Evolutionary conservation across 2,888 invertebrate species (phyloP), one percentile per base, ranked within the genome.

Genomic region (Cataglyphis cursor): DNA sequence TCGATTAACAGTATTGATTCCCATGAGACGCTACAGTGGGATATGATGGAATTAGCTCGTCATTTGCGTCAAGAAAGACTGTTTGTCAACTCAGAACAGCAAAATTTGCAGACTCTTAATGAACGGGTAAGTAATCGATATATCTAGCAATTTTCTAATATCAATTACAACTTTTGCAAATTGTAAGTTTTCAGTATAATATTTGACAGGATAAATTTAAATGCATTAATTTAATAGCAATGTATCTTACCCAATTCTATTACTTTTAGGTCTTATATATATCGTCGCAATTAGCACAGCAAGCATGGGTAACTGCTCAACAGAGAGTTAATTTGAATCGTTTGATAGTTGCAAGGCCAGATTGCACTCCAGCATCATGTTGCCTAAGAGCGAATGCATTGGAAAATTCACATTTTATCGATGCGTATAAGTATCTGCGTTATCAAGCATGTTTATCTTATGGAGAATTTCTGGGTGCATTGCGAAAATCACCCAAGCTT

Each of bases 231-330:
- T 35, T 44, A n/a, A 12, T 1, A 35, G 10, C 21, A n/a, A 38
- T 24, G 5, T 21, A 24, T 28, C 3, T 70, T 12, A 61, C 2
- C 44, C 9, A 28, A n/a, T 35, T 28, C 15, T 28, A 28, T 78
- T 82, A 9, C 59, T 66, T 88, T 66, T 75, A 96, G 96, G 96
- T 96, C 28, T 92, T 95, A 70, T 95, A 95, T 82, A 95, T 96
- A 73, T 96, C 96, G 0, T 96, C 96, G 86, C 95, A 96, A 83
- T 94, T 97, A 65, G 96, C 96, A 38, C 97, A 98, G 95, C 96
- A 97, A 84, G 97, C 98, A 51, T 99, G 99, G 98, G 96, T 98
- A 85, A 97, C 98, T 85, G 97, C 97, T 3, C 98, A 98, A 95
- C 98, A 99, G 95, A 96, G 97, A 88, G 96, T 97, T 88, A 98